Base-by-base conservation (phyloP, 2,888 invertebrate species). In the Drosophila merina region DNA sequence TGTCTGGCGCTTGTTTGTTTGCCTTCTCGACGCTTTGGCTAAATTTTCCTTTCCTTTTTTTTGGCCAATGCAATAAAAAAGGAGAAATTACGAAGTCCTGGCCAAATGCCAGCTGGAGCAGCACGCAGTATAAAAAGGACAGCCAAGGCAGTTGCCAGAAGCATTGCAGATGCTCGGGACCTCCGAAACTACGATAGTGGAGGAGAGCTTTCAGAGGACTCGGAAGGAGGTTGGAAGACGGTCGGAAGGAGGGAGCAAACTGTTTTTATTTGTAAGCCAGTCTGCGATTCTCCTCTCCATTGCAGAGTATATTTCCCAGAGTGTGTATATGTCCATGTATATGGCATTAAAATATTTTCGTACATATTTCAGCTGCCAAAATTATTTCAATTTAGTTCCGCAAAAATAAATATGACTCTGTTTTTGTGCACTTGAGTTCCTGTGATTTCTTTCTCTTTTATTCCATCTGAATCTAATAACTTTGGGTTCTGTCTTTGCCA, bases 381-480 rank as follows among this genome's bases (percentile, higher is more conserved):
- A 88, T 88, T 81, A 84, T 84, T 88, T 88, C 87, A 88, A 88
- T 84, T 84, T 84, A 84, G 83, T 84, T 88, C 85, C 88, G 85
- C 83, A 86, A 80, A 80, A 84, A 84, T 84, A 84, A 86, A 88
- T 87, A 84, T 86, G 58, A 55, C 47, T 77, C 64, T 50, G 50
- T 62, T 45, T 68, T 51, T 49, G 38, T 25, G 42, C 42, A 14
- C 30, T 20, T 31, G 50, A 4, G 20, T 45, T 45, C 52, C 54
- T 58, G 40, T 64, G 45, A 42, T 57, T 48, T 45, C 28, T 52
- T 70, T 28, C 48, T 42, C 26, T 59, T 33, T 9, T 42, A 38
- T 57, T 47, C 64, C 38, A 59, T 57, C 68, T 60, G 68, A 57
- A 20, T 20, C 20, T 20, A 20, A 20, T 20, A 20, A 20, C 20